These are phyloP conservation scores for Diorhabda sublineata DNA, from an alignment of 1,140 invertebrate species.

Conservation along the genomic window DNA sequence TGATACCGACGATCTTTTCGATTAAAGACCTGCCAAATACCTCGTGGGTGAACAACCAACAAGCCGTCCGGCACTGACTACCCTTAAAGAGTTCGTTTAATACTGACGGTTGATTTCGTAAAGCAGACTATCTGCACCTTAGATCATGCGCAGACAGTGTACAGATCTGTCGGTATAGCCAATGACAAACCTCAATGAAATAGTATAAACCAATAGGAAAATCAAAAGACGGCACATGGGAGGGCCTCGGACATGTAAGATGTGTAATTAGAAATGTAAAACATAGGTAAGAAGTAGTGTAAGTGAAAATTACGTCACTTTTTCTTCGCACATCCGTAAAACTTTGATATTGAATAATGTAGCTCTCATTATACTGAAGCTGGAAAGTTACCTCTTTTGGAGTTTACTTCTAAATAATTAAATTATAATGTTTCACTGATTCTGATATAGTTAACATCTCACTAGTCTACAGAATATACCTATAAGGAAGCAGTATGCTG, in stretches of 20 bases:
- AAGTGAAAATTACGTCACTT: constrained; percentile 14
- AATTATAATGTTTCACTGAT: too few species aligned
- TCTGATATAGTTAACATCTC: too few species aligned
- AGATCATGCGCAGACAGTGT: constrained; percentile 39
- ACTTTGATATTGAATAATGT: not conserved
- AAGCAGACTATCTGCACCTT: constrained; percentile 32
- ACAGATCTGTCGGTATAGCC: constrained; percentile 31
- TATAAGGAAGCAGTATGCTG: too few species aligned
- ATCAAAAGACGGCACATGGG: constrained; percentile 46
- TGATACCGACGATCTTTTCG: not conserved
- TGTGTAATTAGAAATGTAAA: constrained; percentile 47
- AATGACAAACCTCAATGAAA: constrained; percentile 40
- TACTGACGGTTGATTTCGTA: constrained; percentile 27
- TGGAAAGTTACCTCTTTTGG: too few species aligned
- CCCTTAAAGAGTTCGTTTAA: constrained; percentile 24
- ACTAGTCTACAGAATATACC: too few species aligned
- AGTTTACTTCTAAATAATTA: too few species aligned
- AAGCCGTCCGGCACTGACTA: constrained; percentile 27
- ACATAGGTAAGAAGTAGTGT: constrained; percentile 38
- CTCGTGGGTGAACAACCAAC: constrained; percentile 31
- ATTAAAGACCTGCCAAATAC: constrained; percentile 15
- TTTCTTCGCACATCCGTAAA: not conserved
- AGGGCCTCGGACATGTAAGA: constrained; percentile 44
- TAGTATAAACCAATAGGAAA: constrained; percentile 45
- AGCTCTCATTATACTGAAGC: not conserved